These are phyloP conservation scores for Scelioninae gen. 1 DNA, from an alignment of 2,888 invertebrate genomes.

Conservation along the genomic window DNA sequence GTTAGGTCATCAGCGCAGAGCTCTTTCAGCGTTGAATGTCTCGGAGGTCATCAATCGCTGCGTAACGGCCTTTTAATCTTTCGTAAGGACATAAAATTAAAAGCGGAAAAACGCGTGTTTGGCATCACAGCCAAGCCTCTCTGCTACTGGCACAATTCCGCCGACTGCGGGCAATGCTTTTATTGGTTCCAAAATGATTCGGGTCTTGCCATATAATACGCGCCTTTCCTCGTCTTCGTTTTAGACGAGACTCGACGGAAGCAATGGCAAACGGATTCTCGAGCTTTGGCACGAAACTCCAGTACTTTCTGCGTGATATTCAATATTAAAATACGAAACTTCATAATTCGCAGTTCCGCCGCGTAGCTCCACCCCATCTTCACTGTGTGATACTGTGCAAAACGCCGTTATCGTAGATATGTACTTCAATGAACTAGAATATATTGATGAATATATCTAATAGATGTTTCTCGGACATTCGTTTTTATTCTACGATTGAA, in stretches of 20 bases:
- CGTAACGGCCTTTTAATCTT: conserved; percentile 66
- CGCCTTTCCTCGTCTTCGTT: conserved; percentile 6
- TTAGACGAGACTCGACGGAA: conserved; percentile 31
- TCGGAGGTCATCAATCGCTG: conserved; percentile 39
- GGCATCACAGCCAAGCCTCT: conserved; percentile 73
- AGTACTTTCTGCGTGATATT: conserved; percentile 42
- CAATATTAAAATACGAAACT: conserved; percentile 64
- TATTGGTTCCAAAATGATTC: conserved; percentile 66
- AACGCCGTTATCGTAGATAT: conserved; percentile 33
- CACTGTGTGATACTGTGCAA: too few species aligned
- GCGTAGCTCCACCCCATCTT: too few species aligned
- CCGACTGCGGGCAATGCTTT: conserved; percentile 50
- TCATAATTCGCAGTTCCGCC: conserved; percentile 46
- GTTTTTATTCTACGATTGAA: not conserved
- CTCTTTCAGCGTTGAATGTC: conserved; percentile 42
- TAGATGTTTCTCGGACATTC: conserved; percentile 4
- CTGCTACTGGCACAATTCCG: conserved; percentile 63
- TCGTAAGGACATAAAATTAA: conserved; percentile 64
- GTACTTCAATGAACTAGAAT: conserved; percentile 30
- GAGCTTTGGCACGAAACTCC: conserved; percentile 55
- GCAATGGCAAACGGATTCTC: conserved; percentile 51
- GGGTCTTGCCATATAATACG: conserved; percentile 40
- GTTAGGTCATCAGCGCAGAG: conserved; percentile 8
- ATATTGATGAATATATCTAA: conserved; percentile 37
- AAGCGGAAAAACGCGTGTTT: conserved; percentile 73